Evolutionary conservation across 2,113 vertebrate species (phyloP).

Genomic region (Xiphophorus couchianus): DNA sequence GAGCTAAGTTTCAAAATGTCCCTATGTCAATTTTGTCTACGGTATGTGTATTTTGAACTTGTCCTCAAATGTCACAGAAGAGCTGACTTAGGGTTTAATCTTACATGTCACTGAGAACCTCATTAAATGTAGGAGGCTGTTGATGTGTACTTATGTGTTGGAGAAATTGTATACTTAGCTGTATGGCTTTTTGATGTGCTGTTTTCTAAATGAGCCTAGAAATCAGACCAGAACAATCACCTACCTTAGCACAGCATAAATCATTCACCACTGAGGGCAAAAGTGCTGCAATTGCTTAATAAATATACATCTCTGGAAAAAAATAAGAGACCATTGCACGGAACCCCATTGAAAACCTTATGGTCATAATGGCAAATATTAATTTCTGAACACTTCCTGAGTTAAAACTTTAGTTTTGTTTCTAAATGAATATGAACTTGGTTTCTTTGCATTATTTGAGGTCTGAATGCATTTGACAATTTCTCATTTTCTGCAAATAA

Average conservation of each 20-base stretch:
- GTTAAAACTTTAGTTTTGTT: too few relatives aligned
- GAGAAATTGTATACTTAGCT: conserved; percentile 19
- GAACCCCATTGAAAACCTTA: too few relatives aligned
- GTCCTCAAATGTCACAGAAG: neutral
- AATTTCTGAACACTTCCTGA: too few relatives aligned
- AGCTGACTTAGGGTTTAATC: neutral
- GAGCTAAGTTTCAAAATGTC: neutral
- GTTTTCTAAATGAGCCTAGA: conserved; percentile 66
- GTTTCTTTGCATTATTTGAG: too few relatives aligned
- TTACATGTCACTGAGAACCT: neutral
- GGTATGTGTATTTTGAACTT: neutral
- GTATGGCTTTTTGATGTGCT: conserved; percentile 27
- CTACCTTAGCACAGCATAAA: neutral
- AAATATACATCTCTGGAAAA: too few relatives aligned
- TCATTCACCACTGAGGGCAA: conserved; percentile 1
- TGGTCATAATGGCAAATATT: too few relatives aligned
- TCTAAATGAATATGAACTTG: too few relatives aligned
- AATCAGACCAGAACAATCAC: conserved; percentile 30
- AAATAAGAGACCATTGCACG: too few relatives aligned
- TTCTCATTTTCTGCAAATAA: too few relatives aligned
- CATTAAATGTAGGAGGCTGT: conserved; percentile 1
- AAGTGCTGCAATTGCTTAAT: neutral
- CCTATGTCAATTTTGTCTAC: neutral
- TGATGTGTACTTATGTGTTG: conserved; percentile 18
- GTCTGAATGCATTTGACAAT: too few relatives aligned